Base-by-base conservation (phyloP, 2,113 vertebrate genomes). In the Mus spicilegus region DNA sequence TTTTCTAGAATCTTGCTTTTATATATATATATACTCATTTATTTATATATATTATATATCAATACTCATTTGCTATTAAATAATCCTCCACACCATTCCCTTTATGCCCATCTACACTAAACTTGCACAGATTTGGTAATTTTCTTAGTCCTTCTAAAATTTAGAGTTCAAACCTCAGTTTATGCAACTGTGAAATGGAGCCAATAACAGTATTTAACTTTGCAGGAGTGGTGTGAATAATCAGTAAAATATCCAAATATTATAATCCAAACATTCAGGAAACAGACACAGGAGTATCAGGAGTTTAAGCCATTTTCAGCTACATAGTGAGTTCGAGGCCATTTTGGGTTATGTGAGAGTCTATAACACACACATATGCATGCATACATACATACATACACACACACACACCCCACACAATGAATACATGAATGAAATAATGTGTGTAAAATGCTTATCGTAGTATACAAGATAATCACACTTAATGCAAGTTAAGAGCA, bases 111-210 rank as follows among this genome's bases (percentile, higher is more conserved):
- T 77, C 14, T 87, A 51, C 36, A 78, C 22, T 77, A 96, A 95
- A 33, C 56, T 69, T n/a, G 69, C 19, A 77, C 20, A 93, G 75
- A 96, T 95, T 92, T 90, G 65, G 17, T 28, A 76, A 93, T 81
- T 81, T 78, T 86, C 11, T 75, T 78, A 87, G 39, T 70, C 39
- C 16, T n/a, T 91, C 33, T 90, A 90, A 95, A 95, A 92, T 58
- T 84, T 61, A 82, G 22, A 92, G 54, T n/a, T 10, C 87, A 88
- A 73, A 69, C 54, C 24, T 94, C 80, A 87, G 81, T 90, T 96
- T 90, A 80, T 95, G 70, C 78, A 92, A 81, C 89, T 94, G 36
- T 87, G 91, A 95, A 96, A 81, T 85, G 72, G 33, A 93, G 3
- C 56, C 67, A 75, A 80, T 88, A 85, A 80, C 39, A 56, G 19